Percentiles rank a stretch among this genome's conserved stretches.
These are phyloP conservation scores for Drosophila triauraria DNA, from an alignment of 1,140 invertebrate genomes.

Conservation along the genomic window DNA sequence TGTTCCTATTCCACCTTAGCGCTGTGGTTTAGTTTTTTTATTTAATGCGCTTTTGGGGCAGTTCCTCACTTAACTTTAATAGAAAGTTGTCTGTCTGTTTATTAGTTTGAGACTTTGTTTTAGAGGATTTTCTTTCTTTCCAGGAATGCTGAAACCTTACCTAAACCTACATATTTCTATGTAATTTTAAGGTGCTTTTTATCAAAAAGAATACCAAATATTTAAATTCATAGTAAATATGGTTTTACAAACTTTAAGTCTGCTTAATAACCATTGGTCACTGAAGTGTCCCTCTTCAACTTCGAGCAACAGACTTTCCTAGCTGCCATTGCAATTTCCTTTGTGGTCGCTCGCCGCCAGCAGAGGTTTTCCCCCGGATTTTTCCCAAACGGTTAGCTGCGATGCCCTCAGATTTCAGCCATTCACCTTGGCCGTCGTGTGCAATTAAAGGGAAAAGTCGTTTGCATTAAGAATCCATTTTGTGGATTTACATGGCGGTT, in stretches of 20 bases:
- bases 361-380: conserved; percentile 1
- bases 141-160: background rate
- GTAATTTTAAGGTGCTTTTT: background rate
- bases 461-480: conserved; percentile 81
- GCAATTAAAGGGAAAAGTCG: conserved; percentile 68
- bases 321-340: conserved; percentile 6
- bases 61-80: background rate
- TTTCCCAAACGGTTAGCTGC: background rate
- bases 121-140: background rate
- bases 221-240: background rate
- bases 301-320: background rate
- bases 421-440: conserved; percentile 74
- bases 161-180: background rate
- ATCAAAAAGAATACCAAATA: background rate
- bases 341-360: background rate
- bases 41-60: conserved; percentile 66
- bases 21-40: conserved; percentile 74
- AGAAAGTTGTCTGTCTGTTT: background rate
- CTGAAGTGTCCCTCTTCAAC: background rate
- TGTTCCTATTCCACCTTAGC: conserved; percentile 14
- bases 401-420: conserved; percentile 35
- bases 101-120: background rate
- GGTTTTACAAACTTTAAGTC: background rate
- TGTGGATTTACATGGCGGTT: conserved; percentile 58
- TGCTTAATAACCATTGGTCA: background rate